Evolutionary conservation across 2,113 vertebrate genomes (phyloP).

Genomic region (Vombatus ursinus): DNA sequence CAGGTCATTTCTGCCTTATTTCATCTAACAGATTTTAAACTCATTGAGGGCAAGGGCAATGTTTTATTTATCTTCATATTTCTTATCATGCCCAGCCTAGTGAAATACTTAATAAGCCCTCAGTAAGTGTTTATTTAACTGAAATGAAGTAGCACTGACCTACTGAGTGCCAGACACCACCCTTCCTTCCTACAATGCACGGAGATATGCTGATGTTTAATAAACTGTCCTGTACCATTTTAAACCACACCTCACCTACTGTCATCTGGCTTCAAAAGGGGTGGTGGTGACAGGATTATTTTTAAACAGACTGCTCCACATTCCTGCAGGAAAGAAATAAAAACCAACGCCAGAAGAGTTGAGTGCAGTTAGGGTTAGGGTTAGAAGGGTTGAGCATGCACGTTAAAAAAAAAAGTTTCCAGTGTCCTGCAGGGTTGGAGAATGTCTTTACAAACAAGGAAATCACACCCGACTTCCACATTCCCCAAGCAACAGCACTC

Average conservation of each 20-base stretch:
- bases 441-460: slow-evolving; percentile 20
- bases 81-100: background rate
- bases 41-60: background rate
- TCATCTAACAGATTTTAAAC: background rate
- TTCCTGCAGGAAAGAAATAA: slow-evolving; percentile 2
- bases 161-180: background rate
- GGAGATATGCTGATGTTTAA: background rate
- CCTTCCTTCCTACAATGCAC: background rate
- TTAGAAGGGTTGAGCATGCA: background rate
- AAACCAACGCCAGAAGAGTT: slow-evolving; percentile 6
- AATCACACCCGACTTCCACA: slow-evolving; percentile 49
- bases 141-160: background rate
- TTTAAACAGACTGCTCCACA: background rate
- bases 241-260: slow-evolving; percentile 36
- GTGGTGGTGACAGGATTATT: background rate
- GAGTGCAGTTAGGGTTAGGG: too few species aligned
- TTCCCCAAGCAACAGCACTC: slow-evolving; percentile 2
- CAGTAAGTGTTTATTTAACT: background rate
- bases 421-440: slow-evolving; percentile 25
- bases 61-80: background rate
- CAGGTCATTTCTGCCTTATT: background rate
- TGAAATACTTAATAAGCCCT: background rate
- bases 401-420: slow-evolving; percentile 54
- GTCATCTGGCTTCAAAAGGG: slow-evolving; percentile 22
- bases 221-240: slow-evolving; percentile 37